Evolutionary conservation across 2,113 vertebrate genomes (phyloP), one percentile per base, ranked within the genome.

Genomic region (Odobenus rosmarus): DNA sequence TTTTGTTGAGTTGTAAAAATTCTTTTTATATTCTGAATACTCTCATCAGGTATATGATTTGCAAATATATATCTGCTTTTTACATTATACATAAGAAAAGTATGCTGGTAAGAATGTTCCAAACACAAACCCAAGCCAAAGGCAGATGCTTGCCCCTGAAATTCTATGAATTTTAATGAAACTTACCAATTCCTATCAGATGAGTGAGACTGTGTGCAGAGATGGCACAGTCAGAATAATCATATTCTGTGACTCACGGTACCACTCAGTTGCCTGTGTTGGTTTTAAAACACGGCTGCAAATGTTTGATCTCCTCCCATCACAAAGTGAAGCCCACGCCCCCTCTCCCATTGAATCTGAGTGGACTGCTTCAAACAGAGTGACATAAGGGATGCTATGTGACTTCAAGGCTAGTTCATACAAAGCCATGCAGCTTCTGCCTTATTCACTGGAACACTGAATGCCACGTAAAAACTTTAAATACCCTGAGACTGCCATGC

Each of bases 111-210:
- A 82, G 39, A 74, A 67, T n/a, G 31, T 74, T 36, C 18, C 39
- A 74, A 84, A 84, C 51, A 69, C 19, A 71, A 46, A 74, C 64
- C 33, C 7, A 6, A 69, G 31, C 64, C 33, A 69, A 69, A 69
- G 7, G 31, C 64, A n/a, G 64, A 69, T 69, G 64, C 33, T 69
- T 69, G 7, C 33, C 64, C 33, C 53, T 79, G 15, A 92, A 91
- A 64, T 87, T 77, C 67, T 90, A 61, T 74, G 42, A 80, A 88
- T 74, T 93, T 83, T 61, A 88, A 39, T 77, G 36, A 67, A 95
- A 88, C 64, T 11, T 33, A 72, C 1, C 24, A 64, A 42, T 62
- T 79, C 55, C 79, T 91, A 83, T 95, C 55, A 64, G 55, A 85
- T 59, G 79, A 90, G 64, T 46, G 16, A 83, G 39, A 89, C 1